A percentile compares a stretch with the other conserved stretches of the same genome.
Conservation (phyloP, 2,888 invertebrate species). For the Hirudinaria manillensis region DNA sequence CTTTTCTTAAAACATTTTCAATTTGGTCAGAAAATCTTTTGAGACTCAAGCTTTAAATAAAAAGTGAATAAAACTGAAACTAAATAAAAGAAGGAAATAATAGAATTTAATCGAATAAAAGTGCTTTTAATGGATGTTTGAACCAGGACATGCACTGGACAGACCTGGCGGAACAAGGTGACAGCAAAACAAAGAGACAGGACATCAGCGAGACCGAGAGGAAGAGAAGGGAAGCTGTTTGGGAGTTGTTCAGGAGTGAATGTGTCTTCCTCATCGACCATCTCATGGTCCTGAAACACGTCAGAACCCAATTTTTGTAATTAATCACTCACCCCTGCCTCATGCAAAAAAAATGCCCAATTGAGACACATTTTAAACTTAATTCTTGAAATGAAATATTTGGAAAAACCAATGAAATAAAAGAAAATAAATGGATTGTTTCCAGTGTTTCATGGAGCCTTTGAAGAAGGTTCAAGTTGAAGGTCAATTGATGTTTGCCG, state of each 20-base stretch:
- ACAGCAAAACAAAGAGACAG: constrained; percentile 6
- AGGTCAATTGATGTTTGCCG: constrained; percentile 62
- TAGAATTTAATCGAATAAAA: too few species aligned
- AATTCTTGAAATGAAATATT: too few species aligned
- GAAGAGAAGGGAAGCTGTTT: constrained; percentile 60
- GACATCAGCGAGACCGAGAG: constrained; percentile 45
- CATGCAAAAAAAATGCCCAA: too few species aligned
- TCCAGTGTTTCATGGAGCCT: constrained; percentile 63
- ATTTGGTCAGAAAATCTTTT: too few species aligned
- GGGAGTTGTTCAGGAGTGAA: constrained; percentile 64
- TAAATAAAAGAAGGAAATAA: too few species aligned
- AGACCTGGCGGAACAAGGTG: not conserved
- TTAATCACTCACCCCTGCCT: too few species aligned
- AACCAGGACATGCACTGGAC: constrained; percentile 25
- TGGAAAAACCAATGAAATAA: too few species aligned
- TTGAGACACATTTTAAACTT: too few species aligned
- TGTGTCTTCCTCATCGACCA: constrained; percentile 62
- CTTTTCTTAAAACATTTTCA: too few species aligned
- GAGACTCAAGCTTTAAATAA: too few species aligned
- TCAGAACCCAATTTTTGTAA: constrained; percentile 46
- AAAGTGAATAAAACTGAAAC: too few species aligned
- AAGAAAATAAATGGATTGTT: not conserved
- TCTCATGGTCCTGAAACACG: constrained; percentile 62
- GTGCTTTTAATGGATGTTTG: too few species aligned
- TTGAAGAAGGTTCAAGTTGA: constrained; percentile 64